Evolutionary conservation across 37 sponge, comb jelly and placozoan genomes (phyloP).

Genomic region (Beroe forskalii): DNA sequence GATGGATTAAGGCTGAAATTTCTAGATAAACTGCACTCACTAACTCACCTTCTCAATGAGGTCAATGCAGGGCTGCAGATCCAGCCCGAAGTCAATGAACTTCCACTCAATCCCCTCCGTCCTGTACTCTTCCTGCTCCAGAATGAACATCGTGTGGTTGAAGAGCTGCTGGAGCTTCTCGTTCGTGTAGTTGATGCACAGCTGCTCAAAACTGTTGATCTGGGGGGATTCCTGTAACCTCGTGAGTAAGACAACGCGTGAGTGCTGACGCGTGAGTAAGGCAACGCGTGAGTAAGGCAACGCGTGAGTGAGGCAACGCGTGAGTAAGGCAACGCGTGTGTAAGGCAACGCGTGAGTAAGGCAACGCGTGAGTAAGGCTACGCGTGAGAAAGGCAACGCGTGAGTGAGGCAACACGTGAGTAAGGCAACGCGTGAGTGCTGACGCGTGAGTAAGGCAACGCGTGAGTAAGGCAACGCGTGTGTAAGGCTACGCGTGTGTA

Average conservation of each 20-base stretch:
- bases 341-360: no score
- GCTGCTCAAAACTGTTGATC: constrained; percentile 98
- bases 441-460: no score
- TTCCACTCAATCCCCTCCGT: constrained; percentile 97
- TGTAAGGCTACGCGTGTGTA: no score
- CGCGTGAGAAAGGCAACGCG: no score
- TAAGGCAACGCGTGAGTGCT: not conserved
- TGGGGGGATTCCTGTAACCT: constrained; percentile 66
- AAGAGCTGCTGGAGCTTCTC: constrained; percentile 99
- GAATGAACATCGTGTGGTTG: constrained; percentile 99
- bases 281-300: no score
- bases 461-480: no score
- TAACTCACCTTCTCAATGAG: constrained; percentile 93
- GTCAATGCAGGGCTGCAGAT: constrained; percentile 97
- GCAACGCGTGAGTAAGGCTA: no score
- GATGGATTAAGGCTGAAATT: no score
- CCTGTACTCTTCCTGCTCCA: constrained; percentile 99
- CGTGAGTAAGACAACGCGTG: not conserved
- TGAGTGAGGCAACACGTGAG: no score
- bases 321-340: no score
- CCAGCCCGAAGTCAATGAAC: constrained; percentile 99
- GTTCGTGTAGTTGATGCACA: constrained; percentile 99
- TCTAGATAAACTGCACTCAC: not conserved
- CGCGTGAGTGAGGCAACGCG: no score
- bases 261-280: no score